Evolutionary conservation across 2,888 invertebrate genomes (phyloP).

Genomic region (Aphidius colemani): DNA sequence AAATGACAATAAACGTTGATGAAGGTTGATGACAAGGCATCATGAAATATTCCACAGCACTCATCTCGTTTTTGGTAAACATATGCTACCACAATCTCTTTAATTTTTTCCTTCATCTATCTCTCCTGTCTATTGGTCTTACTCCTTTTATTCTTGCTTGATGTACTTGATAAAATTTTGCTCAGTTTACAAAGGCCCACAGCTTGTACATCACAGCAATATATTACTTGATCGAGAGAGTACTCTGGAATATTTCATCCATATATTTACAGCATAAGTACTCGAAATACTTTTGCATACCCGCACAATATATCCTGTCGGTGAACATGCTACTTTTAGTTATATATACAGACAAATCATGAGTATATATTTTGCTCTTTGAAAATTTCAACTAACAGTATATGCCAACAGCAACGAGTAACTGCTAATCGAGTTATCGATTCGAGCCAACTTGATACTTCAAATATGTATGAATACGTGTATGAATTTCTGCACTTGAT

Average conservation of each 20-base stretch:
- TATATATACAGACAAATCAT: slow-evolving; percentile 4
- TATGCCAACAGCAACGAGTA: slow-evolving; percentile 35
- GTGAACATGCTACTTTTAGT: slow-evolving; percentile 1
- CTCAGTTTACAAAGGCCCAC: slow-evolving; percentile 30
- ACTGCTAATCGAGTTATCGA: slow-evolving; percentile 53
- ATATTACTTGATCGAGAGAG: slow-evolving; percentile 54
- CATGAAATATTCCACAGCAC: too few species aligned
- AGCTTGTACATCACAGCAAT: slow-evolving; percentile 46
- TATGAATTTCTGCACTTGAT: slow-evolving; percentile 15
- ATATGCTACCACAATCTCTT: too few species aligned
- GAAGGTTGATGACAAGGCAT: slow-evolving; percentile 17
- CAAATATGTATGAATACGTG: slow-evolving; percentile 10
- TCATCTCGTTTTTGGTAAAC: too few species aligned
- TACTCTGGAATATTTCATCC: slow-evolving; percentile 51
- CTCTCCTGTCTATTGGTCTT: neutral
- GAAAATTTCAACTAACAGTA: slow-evolving; percentile 28
- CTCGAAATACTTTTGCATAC: slow-evolving; percentile 1
- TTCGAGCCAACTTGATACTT: slow-evolving; percentile 32
- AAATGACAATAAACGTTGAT: slow-evolving; percentile 2
- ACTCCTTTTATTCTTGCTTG: too few species aligned
- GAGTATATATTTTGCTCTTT: slow-evolving; percentile 11
- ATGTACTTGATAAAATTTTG: neutral
- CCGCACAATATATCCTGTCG: neutral
- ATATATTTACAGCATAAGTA: slow-evolving; percentile 38
- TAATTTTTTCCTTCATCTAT: slow-evolving; percentile 2